Conservation (phyloP, 2,113 vertebrate genomes). For the Erythrocercus mccallii region DNA sequence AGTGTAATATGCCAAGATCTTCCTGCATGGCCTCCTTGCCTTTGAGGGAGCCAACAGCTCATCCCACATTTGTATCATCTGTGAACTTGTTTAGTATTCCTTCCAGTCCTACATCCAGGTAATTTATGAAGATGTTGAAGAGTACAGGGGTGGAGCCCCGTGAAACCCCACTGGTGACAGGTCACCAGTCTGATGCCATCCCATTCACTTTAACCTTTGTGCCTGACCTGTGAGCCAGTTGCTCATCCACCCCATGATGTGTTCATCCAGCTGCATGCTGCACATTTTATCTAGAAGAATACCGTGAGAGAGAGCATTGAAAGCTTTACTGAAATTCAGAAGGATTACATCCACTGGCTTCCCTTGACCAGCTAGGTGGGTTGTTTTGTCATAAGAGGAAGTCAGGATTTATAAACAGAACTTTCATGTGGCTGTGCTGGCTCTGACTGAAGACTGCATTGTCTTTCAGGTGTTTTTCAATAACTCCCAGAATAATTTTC, state of each 20-base stretch:
- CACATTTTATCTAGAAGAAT: neutral
- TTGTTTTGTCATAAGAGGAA: neutral
- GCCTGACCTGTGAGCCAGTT: neutral
- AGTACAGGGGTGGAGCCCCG: neutral
- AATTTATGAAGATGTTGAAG: neutral
- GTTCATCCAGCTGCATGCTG: neutral
- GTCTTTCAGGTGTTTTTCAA: neutral
- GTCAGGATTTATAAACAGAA: neutral
- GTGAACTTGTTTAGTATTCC: neutral
- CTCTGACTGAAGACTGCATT: neutral
- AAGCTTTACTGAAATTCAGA: neutral
- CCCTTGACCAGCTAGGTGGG: neutral
- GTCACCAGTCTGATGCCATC: neutral
- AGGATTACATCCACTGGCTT: neutral
- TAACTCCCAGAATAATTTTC: neutral
- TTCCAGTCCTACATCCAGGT: neutral
- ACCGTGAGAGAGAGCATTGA: neutral
- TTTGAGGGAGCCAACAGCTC: neutral
- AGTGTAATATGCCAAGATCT: rapidly evolving
- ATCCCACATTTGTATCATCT: neutral
- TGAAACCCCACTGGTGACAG: neutral
- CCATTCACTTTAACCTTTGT: neutral
- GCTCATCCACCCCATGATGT: neutral
- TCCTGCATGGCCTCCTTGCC: neutral
- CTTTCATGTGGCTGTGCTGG: neutral